Conservation (phyloP, 2,797 vertebrate species). For the Premnoplex brunnescens region DNA sequence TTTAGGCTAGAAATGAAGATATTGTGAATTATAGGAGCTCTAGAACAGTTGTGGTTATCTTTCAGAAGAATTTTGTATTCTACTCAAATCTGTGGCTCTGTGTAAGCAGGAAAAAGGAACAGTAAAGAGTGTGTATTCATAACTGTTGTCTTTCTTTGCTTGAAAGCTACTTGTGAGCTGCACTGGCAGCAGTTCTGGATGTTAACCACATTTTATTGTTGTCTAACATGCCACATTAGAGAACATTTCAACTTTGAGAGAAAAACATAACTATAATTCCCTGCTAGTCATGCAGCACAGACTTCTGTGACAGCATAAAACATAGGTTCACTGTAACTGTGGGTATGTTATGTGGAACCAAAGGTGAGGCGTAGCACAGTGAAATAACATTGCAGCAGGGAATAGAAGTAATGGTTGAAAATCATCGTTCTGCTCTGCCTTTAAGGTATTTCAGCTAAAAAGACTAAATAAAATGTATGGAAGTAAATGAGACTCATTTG, state of each 20-base stretch:
- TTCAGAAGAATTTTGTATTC: background rate
- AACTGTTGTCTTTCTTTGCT: conserved; percentile 36
- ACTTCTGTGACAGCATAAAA: conserved; percentile 42
- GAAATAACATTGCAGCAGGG: background rate
- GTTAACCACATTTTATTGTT: conserved; percentile 52
- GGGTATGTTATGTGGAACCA: conserved; percentile 13
- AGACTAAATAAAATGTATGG: background rate
- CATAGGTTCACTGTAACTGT: conserved; percentile 1
- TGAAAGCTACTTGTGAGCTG: conserved; percentile 36
- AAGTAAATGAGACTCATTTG: background rate
- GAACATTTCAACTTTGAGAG: conserved; percentile 54
- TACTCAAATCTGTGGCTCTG: background rate
- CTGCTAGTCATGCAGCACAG: conserved; percentile 26
- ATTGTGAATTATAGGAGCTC: background rate
- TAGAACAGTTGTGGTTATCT: background rate
- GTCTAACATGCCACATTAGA: conserved; percentile 34
- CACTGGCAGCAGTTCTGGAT: conserved; percentile 34
- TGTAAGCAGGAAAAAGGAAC: background rate
- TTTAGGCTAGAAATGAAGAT: background rate
- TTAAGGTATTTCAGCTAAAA: background rate
- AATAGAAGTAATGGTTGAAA: background rate
- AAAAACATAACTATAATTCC: conserved; percentile 53
- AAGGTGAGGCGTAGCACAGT: background rate
- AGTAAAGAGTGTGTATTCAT: background rate
- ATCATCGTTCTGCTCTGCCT: background rate